Base-by-base conservation (phyloP, 1,140 invertebrate genomes). In the Drosophila seguyi region DNA sequence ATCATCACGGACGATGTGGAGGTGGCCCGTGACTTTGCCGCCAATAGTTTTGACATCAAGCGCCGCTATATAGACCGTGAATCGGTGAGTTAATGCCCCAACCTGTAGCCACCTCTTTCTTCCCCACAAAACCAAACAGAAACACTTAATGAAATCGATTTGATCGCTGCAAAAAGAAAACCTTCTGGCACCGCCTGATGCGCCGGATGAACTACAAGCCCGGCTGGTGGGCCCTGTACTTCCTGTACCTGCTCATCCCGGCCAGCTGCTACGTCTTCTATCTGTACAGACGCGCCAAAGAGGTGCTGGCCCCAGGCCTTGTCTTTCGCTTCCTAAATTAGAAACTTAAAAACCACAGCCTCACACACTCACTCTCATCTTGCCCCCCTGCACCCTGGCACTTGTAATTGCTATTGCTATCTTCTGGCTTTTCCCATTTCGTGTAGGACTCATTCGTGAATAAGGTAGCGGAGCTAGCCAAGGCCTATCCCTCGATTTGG, bases 401-500 rank as follows among this genome's bases (percentile, higher is more conserved):
- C 62, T 56, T 29, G 68, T 73, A 50, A 73, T 41, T 27, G 69
- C 67, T 72, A 72, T 69, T 76, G 55, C 77, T 85, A 72, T 78
- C 60, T 58, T 55, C 73, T 78, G 47, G 52, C 62, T 62, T 82
- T 39, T 44, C 36, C 62, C 68, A 63, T 81, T 63, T 86, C 83
- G 79, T 55, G 31, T 95, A 98, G 97, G 97, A 96, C 90, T 97
- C 96, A 90, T 93, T 97, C 80, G 94, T 98, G 90, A 95, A 96
- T 91, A 96, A 96, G 74, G 93, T 98, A 61, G 94, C 97, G 75
- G 95, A 96, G 91, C 97, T 96, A 79, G 97, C 97, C 65, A 96
- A 97, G 80, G 96, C 97, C 62, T 95, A 98, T 91, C 98, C 98
- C 34, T 98, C 97, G 96, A 94, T 98, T 68, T 99, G 97, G 96